Conservation (phyloP, 1,140 invertebrate genomes). For the Melanaphis sacchari region DNA sequence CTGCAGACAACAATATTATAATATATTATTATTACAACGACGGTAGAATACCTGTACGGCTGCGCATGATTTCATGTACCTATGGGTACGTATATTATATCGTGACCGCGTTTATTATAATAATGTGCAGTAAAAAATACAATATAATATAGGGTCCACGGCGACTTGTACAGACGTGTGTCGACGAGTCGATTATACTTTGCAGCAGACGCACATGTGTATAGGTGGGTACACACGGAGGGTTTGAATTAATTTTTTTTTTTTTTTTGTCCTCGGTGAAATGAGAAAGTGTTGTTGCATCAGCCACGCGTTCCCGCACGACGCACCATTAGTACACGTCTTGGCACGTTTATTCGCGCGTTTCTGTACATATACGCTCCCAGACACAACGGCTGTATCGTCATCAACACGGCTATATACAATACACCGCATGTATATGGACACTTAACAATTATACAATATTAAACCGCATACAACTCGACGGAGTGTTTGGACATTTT, state of each 20-base stretch:
- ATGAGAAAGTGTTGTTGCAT: slow-evolving; percentile 30
- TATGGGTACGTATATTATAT: too few relatives aligned
- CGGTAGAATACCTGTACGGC: background rate
- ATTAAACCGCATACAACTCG: background rate
- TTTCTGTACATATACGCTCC: background rate
- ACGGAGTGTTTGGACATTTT: background rate
- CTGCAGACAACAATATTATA: slow-evolving; percentile 1
- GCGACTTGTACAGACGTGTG: background rate
- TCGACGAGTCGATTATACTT: background rate
- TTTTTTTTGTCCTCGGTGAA: background rate
- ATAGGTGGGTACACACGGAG: background rate
- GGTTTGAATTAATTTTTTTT: slow-evolving; percentile 12
- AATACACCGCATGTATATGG: background rate
- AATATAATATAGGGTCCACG: background rate
- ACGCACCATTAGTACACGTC: background rate
- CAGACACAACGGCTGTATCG: background rate
- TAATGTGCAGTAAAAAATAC: background rate
- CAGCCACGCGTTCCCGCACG: background rate
- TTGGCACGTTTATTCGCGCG: slow-evolving; percentile 4
- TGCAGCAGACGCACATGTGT: background rate
- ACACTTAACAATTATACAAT: background rate
- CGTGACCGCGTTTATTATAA: background rate
- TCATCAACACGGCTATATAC: background rate
- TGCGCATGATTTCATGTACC: background rate
- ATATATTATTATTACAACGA: background rate